Conservation (phyloP, 2,888 invertebrate genomes). For the Eupithecia pulchellata region DNA sequence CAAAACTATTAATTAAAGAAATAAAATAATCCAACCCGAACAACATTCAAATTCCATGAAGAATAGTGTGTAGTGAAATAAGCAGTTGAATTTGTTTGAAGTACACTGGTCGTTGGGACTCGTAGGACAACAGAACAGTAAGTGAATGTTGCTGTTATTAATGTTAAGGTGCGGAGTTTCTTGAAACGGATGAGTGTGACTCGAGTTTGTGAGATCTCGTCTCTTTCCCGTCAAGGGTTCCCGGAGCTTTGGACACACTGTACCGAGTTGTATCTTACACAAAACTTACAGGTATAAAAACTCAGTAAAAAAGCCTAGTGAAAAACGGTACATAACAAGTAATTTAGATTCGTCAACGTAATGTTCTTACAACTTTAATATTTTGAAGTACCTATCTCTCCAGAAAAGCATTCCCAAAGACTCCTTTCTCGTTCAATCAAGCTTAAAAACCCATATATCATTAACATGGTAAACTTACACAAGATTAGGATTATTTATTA, state of each 20-base stretch:
- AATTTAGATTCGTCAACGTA: not conserved
- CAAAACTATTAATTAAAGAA: too few relatives aligned
- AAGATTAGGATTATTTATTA: too few relatives aligned
- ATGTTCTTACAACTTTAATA: not conserved
- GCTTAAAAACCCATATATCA: not conserved
- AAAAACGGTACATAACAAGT: too few relatives aligned
- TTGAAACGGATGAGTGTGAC: conserved; percentile 41
- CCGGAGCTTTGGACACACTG: conserved; percentile 38
- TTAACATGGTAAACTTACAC: not conserved
- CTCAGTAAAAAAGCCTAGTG: not conserved
- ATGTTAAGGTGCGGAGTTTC: conserved; percentile 36
- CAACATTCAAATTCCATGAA: too few relatives aligned
- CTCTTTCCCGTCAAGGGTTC: conserved; percentile 23
- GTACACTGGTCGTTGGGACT: not conserved
- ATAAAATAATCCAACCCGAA: too few relatives aligned
- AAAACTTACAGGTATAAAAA: not conserved
- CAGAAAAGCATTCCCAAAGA: not conserved
- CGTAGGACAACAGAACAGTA: conserved; percentile 35
- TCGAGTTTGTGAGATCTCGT: conserved; percentile 33
- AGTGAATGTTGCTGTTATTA: conserved; percentile 46
- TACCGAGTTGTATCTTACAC: not conserved
- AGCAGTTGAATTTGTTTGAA: not conserved
- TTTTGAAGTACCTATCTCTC: not conserved
- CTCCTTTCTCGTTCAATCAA: not conserved
- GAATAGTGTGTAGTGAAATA: not conserved